These are phyloP conservation scores for Ascaphus truei DNA, from an alignment of 2,113 vertebrate genomes.

Conservation along the genomic window DNA sequence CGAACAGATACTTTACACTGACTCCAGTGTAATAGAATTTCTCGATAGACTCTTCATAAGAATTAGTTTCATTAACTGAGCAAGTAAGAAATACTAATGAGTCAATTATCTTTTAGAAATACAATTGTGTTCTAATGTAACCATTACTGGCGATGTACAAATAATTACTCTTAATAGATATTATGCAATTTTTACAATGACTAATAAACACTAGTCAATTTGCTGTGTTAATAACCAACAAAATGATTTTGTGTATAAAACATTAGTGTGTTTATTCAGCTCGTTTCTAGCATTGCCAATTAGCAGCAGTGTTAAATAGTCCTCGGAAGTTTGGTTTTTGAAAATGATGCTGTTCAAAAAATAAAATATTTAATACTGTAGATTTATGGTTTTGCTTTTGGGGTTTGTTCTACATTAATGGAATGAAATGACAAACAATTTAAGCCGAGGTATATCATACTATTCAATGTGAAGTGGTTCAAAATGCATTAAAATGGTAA, in stretches of 20 bases:
- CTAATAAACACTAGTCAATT: slow-evolving; percentile 31
- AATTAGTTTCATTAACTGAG: slow-evolving; percentile 33
- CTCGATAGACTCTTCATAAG: slow-evolving; percentile 20
- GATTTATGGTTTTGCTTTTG: background rate
- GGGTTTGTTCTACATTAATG: background rate
- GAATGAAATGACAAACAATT: background rate
- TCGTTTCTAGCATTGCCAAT: slow-evolving; percentile 2
- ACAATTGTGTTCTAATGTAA: slow-evolving; percentile 31
- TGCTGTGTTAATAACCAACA: slow-evolving; percentile 14
- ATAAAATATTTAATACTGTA: slow-evolving; percentile 1
- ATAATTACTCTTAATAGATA: slow-evolving; percentile 37
- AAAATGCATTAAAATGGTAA: background rate
- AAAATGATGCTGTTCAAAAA: slow-evolving; percentile 3
- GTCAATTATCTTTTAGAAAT: slow-evolving; percentile 28
- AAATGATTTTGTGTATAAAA: slow-evolving; percentile 4
- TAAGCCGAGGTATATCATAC: background rate
- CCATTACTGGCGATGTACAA: slow-evolving; percentile 35
- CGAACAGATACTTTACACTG: background rate
- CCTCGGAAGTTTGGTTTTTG: slow-evolving; percentile 30
- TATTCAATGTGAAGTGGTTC: too few relatives aligned
- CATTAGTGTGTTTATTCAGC: slow-evolving; percentile 12
- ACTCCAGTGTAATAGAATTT: slow-evolving; percentile 9
- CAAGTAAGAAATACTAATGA: slow-evolving; percentile 34
- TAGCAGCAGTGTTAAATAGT: slow-evolving; percentile 28
- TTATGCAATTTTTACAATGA: slow-evolving; percentile 37